phyloP scores from a whole-genome alignment of 2,797 vertebrate species.

The Oreonectes daqikongensis region DNA sequence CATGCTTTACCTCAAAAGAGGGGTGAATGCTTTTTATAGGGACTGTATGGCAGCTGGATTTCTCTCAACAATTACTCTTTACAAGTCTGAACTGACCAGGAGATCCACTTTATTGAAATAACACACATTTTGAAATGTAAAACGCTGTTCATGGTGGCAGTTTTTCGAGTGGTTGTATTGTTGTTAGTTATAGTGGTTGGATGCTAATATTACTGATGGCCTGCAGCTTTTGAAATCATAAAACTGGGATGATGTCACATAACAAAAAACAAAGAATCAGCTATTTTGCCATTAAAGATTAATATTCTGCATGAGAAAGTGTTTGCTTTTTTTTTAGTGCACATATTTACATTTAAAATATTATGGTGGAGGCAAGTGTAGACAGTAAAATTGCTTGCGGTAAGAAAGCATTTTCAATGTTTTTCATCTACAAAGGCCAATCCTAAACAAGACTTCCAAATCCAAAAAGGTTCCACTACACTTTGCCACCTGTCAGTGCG shows the following conservation, averaged over 20 bases:
- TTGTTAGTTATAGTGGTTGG: background rate
- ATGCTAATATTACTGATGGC: background rate
- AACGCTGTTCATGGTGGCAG: background rate
- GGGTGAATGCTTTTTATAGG: background rate
- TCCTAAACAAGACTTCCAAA: background rate
- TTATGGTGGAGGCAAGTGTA: background rate
- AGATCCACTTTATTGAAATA: constrained; percentile 1
- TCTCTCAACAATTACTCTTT: constrained; percentile 7
- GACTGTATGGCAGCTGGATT: background rate
- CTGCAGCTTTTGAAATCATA: background rate
- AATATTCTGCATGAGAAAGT: background rate
- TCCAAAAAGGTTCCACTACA: background rate
- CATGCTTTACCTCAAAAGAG: constrained; percentile 8
- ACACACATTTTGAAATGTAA: background rate
- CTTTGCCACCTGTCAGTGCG: background rate
- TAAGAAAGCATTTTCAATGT: background rate
- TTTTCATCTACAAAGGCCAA: background rate
- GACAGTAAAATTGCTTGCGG: background rate
- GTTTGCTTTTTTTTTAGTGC: background rate
- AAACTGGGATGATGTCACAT: background rate
- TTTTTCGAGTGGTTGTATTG: background rate
- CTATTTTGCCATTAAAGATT: background rate
- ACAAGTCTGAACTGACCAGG: background rate
- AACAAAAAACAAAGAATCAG: background rate
- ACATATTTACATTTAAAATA: background rate